Evolutionary conservation across 2,113 vertebrate genomes (phyloP).

Genomic region (Vidua chalybeata): DNA sequence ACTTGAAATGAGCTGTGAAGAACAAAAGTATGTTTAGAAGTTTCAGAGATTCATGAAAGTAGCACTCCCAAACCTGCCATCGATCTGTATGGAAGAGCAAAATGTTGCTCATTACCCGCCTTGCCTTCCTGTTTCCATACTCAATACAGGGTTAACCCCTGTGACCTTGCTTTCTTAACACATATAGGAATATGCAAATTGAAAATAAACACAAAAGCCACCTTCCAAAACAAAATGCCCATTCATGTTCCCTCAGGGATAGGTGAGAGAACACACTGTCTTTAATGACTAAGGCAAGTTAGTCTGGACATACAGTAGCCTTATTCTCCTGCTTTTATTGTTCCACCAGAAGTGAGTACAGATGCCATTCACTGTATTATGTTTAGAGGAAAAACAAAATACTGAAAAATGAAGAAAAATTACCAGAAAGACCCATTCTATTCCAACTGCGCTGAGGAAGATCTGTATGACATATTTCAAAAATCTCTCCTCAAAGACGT

Average conservation of each 20-base stretch:
- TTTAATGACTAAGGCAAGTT: neutral
- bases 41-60: neutral
- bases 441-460: neutral
- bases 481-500: neutral
- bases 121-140: neutral
- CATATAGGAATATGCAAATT: neutral
- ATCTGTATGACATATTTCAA: neutral
- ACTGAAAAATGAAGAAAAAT: neutral
- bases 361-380: neutral
- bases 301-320: accelerated
- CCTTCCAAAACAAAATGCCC: neutral
- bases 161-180: conserved; percentile 8
- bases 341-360: neutral
- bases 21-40: neutral
- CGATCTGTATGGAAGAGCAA: neutral
- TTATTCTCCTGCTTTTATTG: neutral
- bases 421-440: neutral
- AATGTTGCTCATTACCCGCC: neutral
- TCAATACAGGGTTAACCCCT: neutral
- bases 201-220: neutral
- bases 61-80: neutral
- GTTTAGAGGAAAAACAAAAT: neutral
- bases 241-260: neutral
- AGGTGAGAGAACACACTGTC: neutral
- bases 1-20: neutral